Conservation (phyloP, 2,888 invertebrate genomes). For the Aelia acuminata region DNA sequence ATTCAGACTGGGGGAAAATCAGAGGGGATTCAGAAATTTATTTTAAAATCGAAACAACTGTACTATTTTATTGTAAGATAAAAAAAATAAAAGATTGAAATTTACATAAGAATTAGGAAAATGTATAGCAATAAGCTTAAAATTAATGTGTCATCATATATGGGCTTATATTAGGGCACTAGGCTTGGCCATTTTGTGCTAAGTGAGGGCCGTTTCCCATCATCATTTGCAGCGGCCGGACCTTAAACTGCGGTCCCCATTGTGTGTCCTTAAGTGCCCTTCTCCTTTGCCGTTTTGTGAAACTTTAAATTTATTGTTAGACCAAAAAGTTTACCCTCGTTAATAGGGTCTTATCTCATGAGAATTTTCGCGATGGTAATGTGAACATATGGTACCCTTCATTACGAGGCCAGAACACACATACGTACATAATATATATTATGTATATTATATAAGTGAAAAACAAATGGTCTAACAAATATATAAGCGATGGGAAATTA, state of each 20-base stretch:
- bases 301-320: constrained; percentile 27
- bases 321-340: background rate
- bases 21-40: no score
- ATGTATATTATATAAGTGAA: no score
- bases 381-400: background rate
- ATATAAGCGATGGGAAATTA: no score
- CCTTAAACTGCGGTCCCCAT: constrained; percentile 18
- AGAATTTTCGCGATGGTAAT: background rate
- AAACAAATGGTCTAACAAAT: no score
- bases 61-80: background rate
- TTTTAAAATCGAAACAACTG: no score
- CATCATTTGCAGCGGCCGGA: constrained; percentile 27
- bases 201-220: constrained; percentile 30
- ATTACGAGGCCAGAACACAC: background rate
- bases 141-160: background rate
- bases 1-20: no score
- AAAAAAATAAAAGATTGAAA: background rate
- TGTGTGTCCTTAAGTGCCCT: background rate
- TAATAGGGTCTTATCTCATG: constrained; percentile 18
- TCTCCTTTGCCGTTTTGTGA: constrained; percentile 27
- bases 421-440: no score
- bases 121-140: background rate
- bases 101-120: background rate
- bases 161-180: constrained; percentile 9
- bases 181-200: constrained; percentile 8